These are phyloP conservation scores for Craniophora ligustri DNA, from an alignment of 2,888 invertebrate species.

Conservation along the genomic window DNA sequence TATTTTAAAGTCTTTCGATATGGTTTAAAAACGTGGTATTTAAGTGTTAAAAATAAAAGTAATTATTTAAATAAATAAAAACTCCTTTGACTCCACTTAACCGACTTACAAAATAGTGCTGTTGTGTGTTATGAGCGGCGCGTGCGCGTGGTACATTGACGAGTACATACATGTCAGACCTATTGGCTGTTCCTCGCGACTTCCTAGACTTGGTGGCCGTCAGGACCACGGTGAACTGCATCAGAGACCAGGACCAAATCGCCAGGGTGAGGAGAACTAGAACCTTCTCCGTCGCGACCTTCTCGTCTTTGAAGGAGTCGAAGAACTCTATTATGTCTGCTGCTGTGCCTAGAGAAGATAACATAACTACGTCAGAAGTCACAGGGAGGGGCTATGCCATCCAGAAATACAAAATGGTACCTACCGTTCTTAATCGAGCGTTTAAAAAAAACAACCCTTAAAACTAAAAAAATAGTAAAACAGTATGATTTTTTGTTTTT, in stretches of 20 bases:
- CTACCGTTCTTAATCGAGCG: no score
- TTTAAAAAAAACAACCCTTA: no score
- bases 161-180: slow-evolving; percentile 87
- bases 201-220: slow-evolving; percentile 95
- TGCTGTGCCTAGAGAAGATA: slow-evolving; percentile 93
- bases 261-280: slow-evolving; percentile 95
- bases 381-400: no score
- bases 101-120: slow-evolving; percentile 24
- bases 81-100: background rate
- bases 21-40: no score
- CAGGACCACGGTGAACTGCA: slow-evolving; percentile 98
- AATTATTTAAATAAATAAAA: no score
- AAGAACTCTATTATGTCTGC: slow-evolving; percentile 99
- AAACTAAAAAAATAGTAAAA: background rate
- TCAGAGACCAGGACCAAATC: slow-evolving; percentile 97
- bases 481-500: no score
- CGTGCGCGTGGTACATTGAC: slow-evolving; percentile 45
- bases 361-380: no score
- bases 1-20: no score
- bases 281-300: slow-evolving; percentile 93
- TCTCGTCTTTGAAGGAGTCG: slow-evolving; percentile 97
- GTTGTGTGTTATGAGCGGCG: slow-evolving; percentile 32
- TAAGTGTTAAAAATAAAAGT: no score
- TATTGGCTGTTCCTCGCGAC: slow-evolving; percentile 90
- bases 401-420: no score